Evolutionary conservation across 2,113 vertebrate genomes (phyloP).

Genomic region (Arvicanthis niloticus): DNA sequence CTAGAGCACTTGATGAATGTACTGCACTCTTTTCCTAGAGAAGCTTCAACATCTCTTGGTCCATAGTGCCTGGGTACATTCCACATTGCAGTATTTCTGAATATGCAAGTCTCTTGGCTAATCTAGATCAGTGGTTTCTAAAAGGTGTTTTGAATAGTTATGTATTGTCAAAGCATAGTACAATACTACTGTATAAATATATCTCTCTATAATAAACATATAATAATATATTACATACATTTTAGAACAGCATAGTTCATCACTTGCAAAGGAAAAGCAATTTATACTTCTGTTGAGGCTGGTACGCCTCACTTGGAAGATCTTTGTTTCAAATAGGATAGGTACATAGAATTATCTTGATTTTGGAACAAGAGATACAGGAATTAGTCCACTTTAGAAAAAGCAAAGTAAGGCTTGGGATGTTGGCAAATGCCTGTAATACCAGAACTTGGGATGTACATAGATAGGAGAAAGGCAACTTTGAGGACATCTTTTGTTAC

Average conservation of each 20-base stretch:
- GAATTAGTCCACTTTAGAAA: not conserved
- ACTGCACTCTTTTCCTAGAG: not conserved
- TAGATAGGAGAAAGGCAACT: not conserved
- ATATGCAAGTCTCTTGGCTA: not conserved
- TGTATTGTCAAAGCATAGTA: not conserved
- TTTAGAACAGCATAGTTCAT: conserved; percentile 4
- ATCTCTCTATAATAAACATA: not conserved
- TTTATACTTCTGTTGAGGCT: not conserved
- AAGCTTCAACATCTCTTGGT: conserved; percentile 20
- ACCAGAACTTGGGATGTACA: not conserved
- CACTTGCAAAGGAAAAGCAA: conserved; percentile 4
- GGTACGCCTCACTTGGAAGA: not conserved
- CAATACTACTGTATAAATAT: not conserved
- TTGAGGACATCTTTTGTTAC: not conserved
- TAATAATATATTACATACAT: not conserved
- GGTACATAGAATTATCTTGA: not conserved
- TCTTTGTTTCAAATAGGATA: conserved; percentile 3
- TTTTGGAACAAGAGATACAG: conserved; percentile 3
- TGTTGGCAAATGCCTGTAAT: not conserved
- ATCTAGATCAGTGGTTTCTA: not conserved
- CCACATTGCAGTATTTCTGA: not conserved
- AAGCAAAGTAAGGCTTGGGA: not conserved
- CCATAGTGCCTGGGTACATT: not conserved
- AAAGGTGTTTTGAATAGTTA: not conserved
- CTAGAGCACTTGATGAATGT: not conserved